These are phyloP conservation scores for Furcifer pardalis DNA, from an alignment of 2,797 vertebrate genomes.

Conservation along the genomic window DNA sequence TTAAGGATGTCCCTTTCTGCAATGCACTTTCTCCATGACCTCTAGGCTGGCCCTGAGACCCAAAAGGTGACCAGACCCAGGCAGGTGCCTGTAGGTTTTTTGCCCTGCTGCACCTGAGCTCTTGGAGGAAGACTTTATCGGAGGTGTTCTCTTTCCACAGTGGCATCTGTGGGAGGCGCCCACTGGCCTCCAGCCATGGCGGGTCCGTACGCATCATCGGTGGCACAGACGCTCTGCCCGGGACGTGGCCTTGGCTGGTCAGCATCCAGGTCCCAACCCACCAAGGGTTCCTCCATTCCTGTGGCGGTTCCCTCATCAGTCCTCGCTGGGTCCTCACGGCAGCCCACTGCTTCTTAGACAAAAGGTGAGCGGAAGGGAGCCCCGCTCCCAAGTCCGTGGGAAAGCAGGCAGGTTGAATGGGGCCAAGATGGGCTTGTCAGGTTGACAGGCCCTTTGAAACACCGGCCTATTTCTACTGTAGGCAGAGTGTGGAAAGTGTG, in stretches of 20 bases:
- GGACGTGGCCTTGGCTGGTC: constrained; percentile 73
- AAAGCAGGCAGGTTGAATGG: too few relatives aligned
- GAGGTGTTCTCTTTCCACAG: constrained; percentile 24
- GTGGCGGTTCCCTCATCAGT: constrained; percentile 61
- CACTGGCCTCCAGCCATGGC: background rate
- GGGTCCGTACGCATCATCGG: constrained; percentile 32
- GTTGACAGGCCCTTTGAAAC: too few relatives aligned
- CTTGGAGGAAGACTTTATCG: too few relatives aligned
- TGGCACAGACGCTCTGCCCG: constrained; percentile 14
- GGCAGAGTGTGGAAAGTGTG: too few relatives aligned
- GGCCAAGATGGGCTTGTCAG: too few relatives aligned
- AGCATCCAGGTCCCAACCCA: constrained; percentile 63
- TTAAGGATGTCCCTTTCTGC: too few relatives aligned
- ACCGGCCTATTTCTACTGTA: too few relatives aligned
- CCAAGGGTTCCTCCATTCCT: constrained; percentile 36
- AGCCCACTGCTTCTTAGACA: constrained; percentile 46
- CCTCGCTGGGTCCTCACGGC: constrained; percentile 61
- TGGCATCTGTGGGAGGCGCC: constrained; percentile 44
- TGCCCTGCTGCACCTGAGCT: too few relatives aligned
- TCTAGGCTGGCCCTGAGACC: too few relatives aligned
- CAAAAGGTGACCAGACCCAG: too few relatives aligned
- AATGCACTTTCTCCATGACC: too few relatives aligned
- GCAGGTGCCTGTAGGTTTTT: too few relatives aligned
- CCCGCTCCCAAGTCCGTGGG: background rate
- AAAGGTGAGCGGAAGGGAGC: background rate